phyloP scores from a whole-genome alignment of 2,113 vertebrate genomes.

The Campylomormyrus numenius region DNA sequence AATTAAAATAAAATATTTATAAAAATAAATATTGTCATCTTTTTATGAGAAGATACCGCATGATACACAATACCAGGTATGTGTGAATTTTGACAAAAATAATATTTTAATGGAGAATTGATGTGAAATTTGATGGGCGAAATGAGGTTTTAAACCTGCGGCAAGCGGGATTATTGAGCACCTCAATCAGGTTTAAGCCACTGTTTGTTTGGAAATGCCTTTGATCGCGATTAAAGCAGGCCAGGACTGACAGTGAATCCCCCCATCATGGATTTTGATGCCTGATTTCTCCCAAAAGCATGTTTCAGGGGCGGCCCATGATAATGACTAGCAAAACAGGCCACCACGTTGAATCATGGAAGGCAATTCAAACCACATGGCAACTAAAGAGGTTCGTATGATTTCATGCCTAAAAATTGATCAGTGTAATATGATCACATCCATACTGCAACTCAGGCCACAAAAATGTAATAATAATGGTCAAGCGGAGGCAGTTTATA shows the following conservation, averaged over 20 bases:
- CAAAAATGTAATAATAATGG: not conserved
- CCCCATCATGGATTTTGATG: not conserved
- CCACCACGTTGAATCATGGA: not conserved
- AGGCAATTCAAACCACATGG: not conserved
- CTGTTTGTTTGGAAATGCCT: not conserved
- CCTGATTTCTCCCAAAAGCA: not conserved
- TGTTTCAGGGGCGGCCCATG: not conserved
- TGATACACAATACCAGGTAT: not conserved
- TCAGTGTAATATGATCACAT: not conserved
- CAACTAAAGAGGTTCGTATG: not conserved
- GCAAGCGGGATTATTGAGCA: not conserved
- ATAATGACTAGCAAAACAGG: not conserved
- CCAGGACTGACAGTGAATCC: not conserved
- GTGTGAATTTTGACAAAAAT: not conserved
- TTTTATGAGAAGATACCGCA: not conserved
- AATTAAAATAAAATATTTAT: not conserved
- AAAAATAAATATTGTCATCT: not conserved
- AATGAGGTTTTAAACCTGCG: not conserved
- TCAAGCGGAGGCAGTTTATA: not conserved
- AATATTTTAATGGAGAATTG: not conserved
- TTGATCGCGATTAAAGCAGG: not conserved
- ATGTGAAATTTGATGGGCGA: not conserved
- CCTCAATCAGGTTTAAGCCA: not conserved
- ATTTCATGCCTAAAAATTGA: not conserved
- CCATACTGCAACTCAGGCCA: not conserved